Base-by-base conservation (phyloP, 2,113 vertebrate genomes). In the Jaculus jaculus region DNA sequence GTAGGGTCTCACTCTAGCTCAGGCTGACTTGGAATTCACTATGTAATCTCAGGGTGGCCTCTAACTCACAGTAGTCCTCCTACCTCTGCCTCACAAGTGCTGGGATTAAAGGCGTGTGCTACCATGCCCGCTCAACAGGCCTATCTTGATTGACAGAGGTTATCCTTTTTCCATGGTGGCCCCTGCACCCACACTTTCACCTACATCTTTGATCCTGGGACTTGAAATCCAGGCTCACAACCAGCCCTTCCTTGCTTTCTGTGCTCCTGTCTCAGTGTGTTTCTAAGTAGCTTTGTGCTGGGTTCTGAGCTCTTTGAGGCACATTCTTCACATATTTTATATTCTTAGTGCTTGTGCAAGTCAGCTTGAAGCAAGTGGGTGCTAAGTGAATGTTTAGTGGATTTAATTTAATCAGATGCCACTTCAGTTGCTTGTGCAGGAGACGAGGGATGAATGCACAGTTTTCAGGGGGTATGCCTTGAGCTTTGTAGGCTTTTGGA, bases 401-500 rank as follows among this genome's bases (percentile, higher is more conserved):
- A 51, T 91, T 68, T 87, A 60, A 82, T 80, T 94, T 73, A 81
- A 92, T 90, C 90, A 84, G 72, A 12, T 65, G 28, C 69, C 68
- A 66, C 81, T 78, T 74, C 6, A 82, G 83, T 84, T 80, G 47
- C 86, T 83, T 72, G 7, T 23, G 34, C 5, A 26, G 54, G 79
- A 88, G 32, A 69, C 20, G 17, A 77, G 87, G 65, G 42, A 66
- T 91, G 51, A 92, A 72, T 66, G 68, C n/a, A 47, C 26, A 74
- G 24, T 80, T 88, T 72, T 80, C 28, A 28, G 73, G 63, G 5
- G 68, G 65, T 79, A n/a, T 85, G 42, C 63, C 58, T 87, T 87
- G n/a, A 91, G 87, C 34, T 74, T 32, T 89, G 21, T 95, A 2
- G 0, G 60, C 85, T 65, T 92, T 93, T 86, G 51, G 61, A 78